Conservation (phyloP, 2,888 invertebrate genomes). For the Lathronympha strigana region DNA sequence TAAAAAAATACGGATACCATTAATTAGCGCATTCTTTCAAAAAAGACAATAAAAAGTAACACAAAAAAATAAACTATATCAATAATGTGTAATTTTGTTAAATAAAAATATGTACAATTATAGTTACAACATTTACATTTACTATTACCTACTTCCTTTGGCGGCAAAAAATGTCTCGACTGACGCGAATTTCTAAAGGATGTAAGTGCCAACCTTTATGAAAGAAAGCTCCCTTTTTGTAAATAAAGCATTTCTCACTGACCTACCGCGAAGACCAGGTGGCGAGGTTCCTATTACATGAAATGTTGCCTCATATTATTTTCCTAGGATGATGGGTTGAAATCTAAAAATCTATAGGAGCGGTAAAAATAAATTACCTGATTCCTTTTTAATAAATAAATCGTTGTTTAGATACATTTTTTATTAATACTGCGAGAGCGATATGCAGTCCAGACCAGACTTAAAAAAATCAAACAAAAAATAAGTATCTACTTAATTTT, state of each 20-base stretch:
- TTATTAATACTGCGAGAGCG: too few species aligned
- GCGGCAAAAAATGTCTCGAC: background rate
- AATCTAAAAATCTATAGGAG: background rate
- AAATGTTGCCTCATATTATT: background rate
- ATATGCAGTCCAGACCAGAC: too few species aligned
- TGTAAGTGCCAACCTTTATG: too few species aligned
- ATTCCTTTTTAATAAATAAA: background rate
- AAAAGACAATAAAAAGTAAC: too few species aligned
- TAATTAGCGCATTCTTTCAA: too few species aligned
- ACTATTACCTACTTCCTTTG: background rate
- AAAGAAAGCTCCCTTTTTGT: background rate
- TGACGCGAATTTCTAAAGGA: too few species aligned
- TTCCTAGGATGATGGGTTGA: constrained; percentile 3
- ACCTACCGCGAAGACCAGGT: constrained; percentile 28
- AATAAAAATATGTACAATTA: too few species aligned
- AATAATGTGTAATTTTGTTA: too few species aligned
- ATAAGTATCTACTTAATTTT: background rate
- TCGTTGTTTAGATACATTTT: too few species aligned
- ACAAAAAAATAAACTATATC: too few species aligned
- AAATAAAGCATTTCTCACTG: background rate
- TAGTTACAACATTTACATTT: too few species aligned
- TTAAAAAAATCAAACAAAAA: background rate
- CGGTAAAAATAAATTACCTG: background rate
- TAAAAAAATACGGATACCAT: too few species aligned
- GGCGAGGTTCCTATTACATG: constrained; percentile 14